These are phyloP conservation scores for Mormyrus hasselquistii DNA, from an alignment of 2,797 vertebrate species.

Conservation along the genomic window DNA sequence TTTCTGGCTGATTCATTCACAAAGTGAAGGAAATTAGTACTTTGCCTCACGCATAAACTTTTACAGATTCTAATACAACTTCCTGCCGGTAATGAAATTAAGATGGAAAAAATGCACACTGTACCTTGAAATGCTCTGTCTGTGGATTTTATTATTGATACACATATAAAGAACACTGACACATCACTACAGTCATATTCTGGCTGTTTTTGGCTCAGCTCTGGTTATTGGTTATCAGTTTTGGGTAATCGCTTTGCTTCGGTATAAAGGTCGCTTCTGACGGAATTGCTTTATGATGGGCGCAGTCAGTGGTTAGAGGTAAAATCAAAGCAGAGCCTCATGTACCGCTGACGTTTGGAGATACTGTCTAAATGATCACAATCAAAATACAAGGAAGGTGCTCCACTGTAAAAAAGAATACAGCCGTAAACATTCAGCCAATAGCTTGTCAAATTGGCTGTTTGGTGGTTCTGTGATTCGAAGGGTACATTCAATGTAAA, in stretches of 20 bases:
- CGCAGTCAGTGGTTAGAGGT: not conserved
- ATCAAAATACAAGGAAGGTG: not conserved
- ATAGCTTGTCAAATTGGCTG: not conserved
- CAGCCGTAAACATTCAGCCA: not conserved
- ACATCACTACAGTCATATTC: not conserved
- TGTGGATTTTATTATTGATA: not conserved
- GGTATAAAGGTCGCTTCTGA: conserved; percentile 50
- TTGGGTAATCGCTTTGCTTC: conserved; percentile 37
- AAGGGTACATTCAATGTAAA: not conserved
- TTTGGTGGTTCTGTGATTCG: not conserved
- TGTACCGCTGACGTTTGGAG: not conserved
- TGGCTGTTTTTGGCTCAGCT: not conserved
- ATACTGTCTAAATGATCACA: not conserved
- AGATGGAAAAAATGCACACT: not conserved
- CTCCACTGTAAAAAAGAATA: not conserved
- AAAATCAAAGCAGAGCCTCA: not conserved
- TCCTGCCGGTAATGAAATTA: not conserved
- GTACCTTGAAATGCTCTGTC: not conserved
- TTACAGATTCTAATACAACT: not conserved
- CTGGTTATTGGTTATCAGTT: conserved; percentile 47
- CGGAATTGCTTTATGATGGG: conserved; percentile 23
- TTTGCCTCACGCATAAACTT: not conserved
- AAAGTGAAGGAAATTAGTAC: not conserved
- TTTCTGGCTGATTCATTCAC: not conserved
- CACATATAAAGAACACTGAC: not conserved